Base-by-base conservation (phyloP, 2,888 invertebrate species). In the Maniola hyperantus region DNA sequence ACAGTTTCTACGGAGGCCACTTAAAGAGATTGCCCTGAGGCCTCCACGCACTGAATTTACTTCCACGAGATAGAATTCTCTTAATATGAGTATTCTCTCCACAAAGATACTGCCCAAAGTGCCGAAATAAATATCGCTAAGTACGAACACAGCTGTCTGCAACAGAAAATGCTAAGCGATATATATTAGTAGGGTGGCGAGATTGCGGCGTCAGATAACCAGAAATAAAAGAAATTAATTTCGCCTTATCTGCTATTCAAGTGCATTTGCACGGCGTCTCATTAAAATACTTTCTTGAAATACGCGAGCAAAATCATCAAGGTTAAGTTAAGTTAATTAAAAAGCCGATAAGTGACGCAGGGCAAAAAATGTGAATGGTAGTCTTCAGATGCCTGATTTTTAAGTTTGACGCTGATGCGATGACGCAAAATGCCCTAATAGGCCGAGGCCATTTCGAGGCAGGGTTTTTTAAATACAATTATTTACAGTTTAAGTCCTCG, bases 11-110 rank as follows among this genome's bases (percentile, higher is more conserved):
- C 72, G 76, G 79, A 79, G 76, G 77, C 85, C 90, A 90, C 89
- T 89, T 89, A 88, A 85, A 85, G 84, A 88, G 88, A 91, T 89
- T 91, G 90, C 84, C 79, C 78, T 71, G 82, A 80, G 80, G 82
- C 83, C 80, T 80, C 77, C 75, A 77, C 79, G 77, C 76, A 75
- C 72, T 75, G 76, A 81, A 81, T 82, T 81, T 79, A 82, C 82
- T 79, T 75, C 72, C 74, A 73, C 48, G 61, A 83, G 82, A 85
- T 83, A 82, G 82, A 78, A 83, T 83, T 80, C 82, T 79, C 83
- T 85, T 84, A 86, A 87, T 87, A 85, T 83, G 83, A 84, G 79
- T 80, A 84, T 84, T 84, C 81, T 81, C 78, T 76, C 75, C 79
- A 75, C 67, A 82, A 80, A 83, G 82, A 81, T 83, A 82, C 78